Evolutionary conservation across 2,888 invertebrate genomes (phyloP), one percentile per base, ranked within the genome.

Genomic region (Allygus modestus): DNA sequence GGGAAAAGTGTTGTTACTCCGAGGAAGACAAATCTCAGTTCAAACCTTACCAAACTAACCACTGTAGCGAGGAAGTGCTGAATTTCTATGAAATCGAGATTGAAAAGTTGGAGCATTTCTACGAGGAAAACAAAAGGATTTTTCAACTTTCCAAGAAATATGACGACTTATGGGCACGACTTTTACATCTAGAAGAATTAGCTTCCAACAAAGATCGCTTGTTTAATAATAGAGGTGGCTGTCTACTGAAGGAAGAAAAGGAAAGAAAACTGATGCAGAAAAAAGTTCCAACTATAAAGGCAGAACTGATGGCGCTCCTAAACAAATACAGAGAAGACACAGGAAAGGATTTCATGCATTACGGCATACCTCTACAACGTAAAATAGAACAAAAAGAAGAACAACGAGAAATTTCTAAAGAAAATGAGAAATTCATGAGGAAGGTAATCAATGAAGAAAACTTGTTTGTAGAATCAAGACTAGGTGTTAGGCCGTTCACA

Each of bases 181-280:
- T 96, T 93, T 91, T 93, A 1, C 95, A 95, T 85, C 90, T 97
- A 77, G 96, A 97, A 87, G 93, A 93, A 26, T 93, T 94, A 81
- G 95, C 96, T 0, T 92, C 93, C n/a, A 96, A 96, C 88, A 96
- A 96, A 0, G 95, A 95, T 87, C 93, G 98, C 71, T 87, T 89
- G 1, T 87, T 90, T 0, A 95, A 96, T 88, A 97, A 98, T 90
- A 93, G 98, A 51, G 97, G 98, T 0, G 97, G 98, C 0, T 95
- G 96, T 87, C 91, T 98, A 7, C 91, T 98, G 0, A 93, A 94
- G 82, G 98, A 98, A 89, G 98, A 98, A 90, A 96, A 95, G 88
- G 96, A 97, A 88, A 91, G 97, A n/a, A 97, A 96, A 89, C 92
- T 93, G 7, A 93, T 97, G 12, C 92, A 93, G 46, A 95, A 91